Evolutionary conservation across 2,797 vertebrate genomes (phyloP), one percentile per base, ranked within the genome.

Genomic region (Oceanodroma leucorhoa): DNA sequence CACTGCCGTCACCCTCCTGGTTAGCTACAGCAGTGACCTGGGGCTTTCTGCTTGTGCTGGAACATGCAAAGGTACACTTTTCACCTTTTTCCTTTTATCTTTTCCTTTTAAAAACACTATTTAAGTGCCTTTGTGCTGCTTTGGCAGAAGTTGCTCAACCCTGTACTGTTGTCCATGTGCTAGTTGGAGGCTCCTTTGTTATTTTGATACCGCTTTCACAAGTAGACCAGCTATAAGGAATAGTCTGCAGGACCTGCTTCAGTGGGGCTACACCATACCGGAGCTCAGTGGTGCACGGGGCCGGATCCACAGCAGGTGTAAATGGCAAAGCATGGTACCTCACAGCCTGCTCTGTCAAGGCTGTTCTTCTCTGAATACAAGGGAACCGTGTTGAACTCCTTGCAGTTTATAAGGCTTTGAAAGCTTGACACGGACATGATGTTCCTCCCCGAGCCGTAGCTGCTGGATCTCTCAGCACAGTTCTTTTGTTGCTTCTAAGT

Each of bases 11-110:
- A 0, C 79, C 76, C 55, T 93, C 34, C 55, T 79, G 18, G 26
- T 92, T 89, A 69, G 62, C 40, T 93, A 41, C 29, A 84, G 43
- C 38, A 34, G 58, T 55, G 83, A 76, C 77, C 62, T 53, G 70
- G 21, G 81, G 32, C 83, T 89, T 90, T 92, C 81, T 80, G 62
- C 83, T 84, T 76, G 17, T 45, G 43, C 48, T 87, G 71, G 29
- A 84, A 90, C 26, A 24, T 51, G 48, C 34, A 82, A 51, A 89
- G 48, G 45, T 70, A 72, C 45, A 5, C 51, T 84, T 82, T 57
- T 45, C 11, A 16, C 18, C 14, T 69, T 69, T 61, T 65, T 6
- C 46, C 38, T 90, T 87, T 90, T 38, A 69, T 81, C 19, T 71
- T 91, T 85, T 70, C 50, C 36, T 91, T 79, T 86, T 53, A 48